Base-by-base conservation (phyloP, 2,797 vertebrate species). In the Neostethus bicornis region DNA sequence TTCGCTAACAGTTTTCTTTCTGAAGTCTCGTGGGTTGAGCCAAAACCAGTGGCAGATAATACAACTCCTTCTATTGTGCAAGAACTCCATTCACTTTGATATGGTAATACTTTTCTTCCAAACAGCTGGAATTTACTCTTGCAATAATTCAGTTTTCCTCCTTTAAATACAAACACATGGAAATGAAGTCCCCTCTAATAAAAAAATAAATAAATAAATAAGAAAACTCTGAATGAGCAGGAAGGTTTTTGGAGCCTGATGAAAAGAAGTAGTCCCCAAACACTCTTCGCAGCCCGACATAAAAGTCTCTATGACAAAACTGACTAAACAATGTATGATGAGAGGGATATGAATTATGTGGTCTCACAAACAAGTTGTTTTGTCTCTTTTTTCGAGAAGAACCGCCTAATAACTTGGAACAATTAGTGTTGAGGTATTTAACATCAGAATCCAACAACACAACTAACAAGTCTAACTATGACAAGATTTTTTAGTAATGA, bases 71-170 rank as follows among this genome's bases (percentile, higher is more conserved):
- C 92, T 88, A 93, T 92, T 93, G 94, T 95, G 91, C 75, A 77
- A 85, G 80, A 89, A 88, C 91, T 90, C 80, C 86, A 89, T 84
- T 92, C 91, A 93, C 95, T 98, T 96, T 97, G 94, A 96, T 94
- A 96, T 97, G 94, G 90, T 95, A 96, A 98, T 96, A 47, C 60
- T 37, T 56, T 87, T 84, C 92, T 91, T 92, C 93, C 92, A 93
- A 96, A 95, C 93, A 92, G 90, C 92, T 94, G 93, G 92, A 95
- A 94, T 94, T 94, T 93, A 91, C 92, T 94, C 93, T 93, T 84
- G 89, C 91, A 92, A 94, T 94, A 94, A 94, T 94, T 94, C 91
- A 89, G 92, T 94, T 92, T 90, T 93, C 92, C 19, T 47, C 48
- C 45, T n/a, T 29, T 10, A 31, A 90, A 85, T 85, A 89, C 89